Conservation (phyloP, 2,113 vertebrate species). For the Phylloscopus whistleri region DNA sequence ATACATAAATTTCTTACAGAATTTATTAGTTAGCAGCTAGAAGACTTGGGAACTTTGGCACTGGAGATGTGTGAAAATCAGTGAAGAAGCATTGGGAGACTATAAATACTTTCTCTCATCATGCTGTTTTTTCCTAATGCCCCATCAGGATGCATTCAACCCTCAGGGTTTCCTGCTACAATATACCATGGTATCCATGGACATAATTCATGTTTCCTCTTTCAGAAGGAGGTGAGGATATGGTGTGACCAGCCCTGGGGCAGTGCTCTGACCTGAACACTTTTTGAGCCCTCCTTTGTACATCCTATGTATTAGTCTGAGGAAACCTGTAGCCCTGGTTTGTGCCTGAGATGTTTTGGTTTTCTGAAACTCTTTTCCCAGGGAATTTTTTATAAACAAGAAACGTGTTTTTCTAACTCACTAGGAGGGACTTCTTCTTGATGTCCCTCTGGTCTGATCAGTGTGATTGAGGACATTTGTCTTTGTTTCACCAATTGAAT, state of each 20-base stretch:
- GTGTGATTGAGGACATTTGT: no score
- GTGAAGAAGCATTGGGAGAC: neutral
- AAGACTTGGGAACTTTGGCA: neutral
- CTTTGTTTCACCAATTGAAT: no score
- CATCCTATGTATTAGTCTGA: rapidly evolving
- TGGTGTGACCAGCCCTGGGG: neutral
- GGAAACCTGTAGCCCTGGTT: neutral
- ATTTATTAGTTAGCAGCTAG: neutral
- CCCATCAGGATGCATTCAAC: neutral
- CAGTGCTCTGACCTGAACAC: neutral
- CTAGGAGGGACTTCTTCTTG: no score
- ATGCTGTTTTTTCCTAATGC: neutral
- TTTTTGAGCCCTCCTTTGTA: neutral
- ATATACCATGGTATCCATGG: no score
- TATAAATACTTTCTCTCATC: neutral
- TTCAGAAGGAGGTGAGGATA: neutral
- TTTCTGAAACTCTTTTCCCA: no score
- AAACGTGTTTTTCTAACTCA: no score
- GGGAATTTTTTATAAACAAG: no score
- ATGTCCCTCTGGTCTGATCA: no score
- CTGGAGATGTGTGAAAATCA: neutral
- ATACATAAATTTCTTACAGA: neutral
- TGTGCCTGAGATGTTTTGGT: no score
- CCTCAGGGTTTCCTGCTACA: neutral
- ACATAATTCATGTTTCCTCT: rapidly evolving